Evolutionary conservation across 2,797 vertebrate species (phyloP).

Genomic region (Manis crassicaudata): DNA sequence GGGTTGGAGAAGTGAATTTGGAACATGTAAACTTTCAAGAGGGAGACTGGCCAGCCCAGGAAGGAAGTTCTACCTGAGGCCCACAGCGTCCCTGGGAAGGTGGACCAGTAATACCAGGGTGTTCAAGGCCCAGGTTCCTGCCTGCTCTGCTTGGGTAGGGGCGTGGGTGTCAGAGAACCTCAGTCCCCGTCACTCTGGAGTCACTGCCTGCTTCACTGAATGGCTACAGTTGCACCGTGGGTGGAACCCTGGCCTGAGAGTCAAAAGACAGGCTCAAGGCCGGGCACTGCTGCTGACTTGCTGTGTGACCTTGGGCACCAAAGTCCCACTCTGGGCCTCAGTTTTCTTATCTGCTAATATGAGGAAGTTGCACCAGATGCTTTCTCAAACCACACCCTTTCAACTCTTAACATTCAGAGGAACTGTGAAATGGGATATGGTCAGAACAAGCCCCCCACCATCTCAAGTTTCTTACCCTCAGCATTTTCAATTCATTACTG

Average conservation of each 20-base stretch:
- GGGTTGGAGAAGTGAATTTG: constrained; percentile 31
- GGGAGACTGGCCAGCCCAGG: background rate
- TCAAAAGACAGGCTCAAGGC: constrained; percentile 60
- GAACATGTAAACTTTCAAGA: constrained; percentile 5
- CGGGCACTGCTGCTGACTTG: constrained; percentile 32
- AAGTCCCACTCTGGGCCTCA: constrained; percentile 65
- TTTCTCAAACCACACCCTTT: constrained; percentile 39
- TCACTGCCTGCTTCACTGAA: constrained; percentile 5
- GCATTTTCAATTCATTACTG: background rate
- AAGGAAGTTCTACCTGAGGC: background rate
- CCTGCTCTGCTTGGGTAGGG: background rate
- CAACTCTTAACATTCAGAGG: background rate
- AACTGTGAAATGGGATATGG: background rate
- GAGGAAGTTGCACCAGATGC: background rate
- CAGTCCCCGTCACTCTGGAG: background rate
- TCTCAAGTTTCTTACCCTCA: background rate
- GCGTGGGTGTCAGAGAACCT: background rate
- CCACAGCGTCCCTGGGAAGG: background rate
- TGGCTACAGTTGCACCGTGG: background rate
- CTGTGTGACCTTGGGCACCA: constrained; percentile 75
- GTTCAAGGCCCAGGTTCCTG: constrained; percentile 11
- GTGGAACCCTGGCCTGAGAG: background rate
- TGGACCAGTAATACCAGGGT: background rate
- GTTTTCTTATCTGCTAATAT: constrained; percentile 28
- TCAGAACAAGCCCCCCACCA: constrained; percentile 15